A percentile compares a stretch with the other conserved stretches of the same genome.
These are phyloP conservation scores for Anniella stebbinsi DNA, from an alignment of 2,797 vertebrate genomes.

Conservation along the genomic window DNA sequence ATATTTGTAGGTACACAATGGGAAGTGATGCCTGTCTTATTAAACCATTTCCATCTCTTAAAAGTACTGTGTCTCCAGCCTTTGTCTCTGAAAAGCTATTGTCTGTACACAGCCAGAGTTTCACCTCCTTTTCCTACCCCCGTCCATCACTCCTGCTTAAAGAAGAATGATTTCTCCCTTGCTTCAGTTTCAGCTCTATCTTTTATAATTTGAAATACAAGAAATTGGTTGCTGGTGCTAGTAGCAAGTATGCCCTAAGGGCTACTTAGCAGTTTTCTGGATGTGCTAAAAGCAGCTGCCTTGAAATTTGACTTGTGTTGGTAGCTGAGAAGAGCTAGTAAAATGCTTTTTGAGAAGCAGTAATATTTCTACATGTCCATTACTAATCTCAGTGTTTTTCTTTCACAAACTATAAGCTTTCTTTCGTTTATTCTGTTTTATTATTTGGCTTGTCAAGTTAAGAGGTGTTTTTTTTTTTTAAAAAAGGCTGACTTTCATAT, in stretches of 20 bases:
- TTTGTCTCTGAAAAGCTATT: background rate
- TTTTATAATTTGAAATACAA: slow-evolving; percentile 22
- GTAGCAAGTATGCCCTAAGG: background rate
- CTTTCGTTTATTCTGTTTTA: slow-evolving; percentile 4
- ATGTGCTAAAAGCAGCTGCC: background rate
- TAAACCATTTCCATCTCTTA: background rate
- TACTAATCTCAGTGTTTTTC: background rate
- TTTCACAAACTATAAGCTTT: slow-evolving; percentile 28
- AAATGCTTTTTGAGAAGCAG: slow-evolving; percentile 52
- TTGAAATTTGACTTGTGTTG: slow-evolving; percentile 9
- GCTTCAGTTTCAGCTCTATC: background rate
- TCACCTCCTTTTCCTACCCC: background rate
- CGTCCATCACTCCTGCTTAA: background rate
- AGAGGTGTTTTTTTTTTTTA: background rate
- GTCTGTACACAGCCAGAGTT: background rate
- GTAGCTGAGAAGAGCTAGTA: slow-evolving; percentile 34
- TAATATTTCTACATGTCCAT: slow-evolving; percentile 6
- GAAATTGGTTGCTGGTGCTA: background rate
- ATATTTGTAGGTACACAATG: too few relatives aligned
- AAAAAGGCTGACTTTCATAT: background rate
- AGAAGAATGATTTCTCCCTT: slow-evolving; percentile 18
- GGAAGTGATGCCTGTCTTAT: background rate
- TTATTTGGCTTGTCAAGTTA: background rate
- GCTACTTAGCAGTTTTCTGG: background rate
- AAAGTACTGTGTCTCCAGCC: background rate